These are phyloP conservation scores for Acrobeloides nanus DNA, from an alignment of 2,888 invertebrate genomes.

Conservation along the genomic window DNA sequence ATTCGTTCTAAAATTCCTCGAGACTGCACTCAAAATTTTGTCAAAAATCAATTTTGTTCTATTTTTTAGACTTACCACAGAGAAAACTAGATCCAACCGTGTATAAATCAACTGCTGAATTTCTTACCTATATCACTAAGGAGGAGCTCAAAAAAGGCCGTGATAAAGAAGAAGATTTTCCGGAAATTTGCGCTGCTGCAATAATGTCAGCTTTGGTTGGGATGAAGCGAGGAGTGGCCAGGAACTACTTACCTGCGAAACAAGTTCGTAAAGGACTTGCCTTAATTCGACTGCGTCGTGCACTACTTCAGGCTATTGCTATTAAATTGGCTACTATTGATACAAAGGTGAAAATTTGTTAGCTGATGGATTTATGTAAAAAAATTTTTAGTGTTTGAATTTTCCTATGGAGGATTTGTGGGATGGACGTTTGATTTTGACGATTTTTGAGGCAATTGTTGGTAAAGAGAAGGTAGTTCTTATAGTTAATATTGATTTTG, in stretches of 20 bases:
- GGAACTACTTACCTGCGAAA: slow-evolving; percentile 17
- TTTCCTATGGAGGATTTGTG: slow-evolving; percentile 41
- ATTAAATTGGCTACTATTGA: slow-evolving; percentile 13
- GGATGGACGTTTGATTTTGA: slow-evolving; percentile 48
- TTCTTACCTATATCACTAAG: slow-evolving; percentile 36
- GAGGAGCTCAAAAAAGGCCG: slow-evolving; percentile 14
- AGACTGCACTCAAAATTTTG: too few species aligned
- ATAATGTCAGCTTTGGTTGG: slow-evolving; percentile 39
- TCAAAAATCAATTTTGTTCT: background rate
- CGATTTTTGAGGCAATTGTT: slow-evolving; percentile 26
- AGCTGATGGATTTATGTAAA: background rate
- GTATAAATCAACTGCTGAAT: slow-evolving; percentile 20
- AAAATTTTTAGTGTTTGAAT: slow-evolving; percentile 10
- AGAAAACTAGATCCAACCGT: slow-evolving; percentile 3
- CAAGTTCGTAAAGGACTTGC: slow-evolving; percentile 4
- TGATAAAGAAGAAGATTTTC: slow-evolving; percentile 31
- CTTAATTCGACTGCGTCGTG: slow-evolving; percentile 9
- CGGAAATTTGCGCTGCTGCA: slow-evolving; percentile 38
- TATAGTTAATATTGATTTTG: slow-evolving; percentile 1
- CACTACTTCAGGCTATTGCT: slow-evolving; percentile 30
- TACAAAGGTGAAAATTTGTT: background rate
- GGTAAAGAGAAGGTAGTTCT: slow-evolving; percentile 7
- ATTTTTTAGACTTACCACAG: slow-evolving; percentile 8
- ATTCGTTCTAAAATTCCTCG: too few species aligned
- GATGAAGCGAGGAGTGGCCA: slow-evolving; percentile 28